These are phyloP conservation scores for Babylonia areolata DNA, from an alignment of 1,140 invertebrate species.

Conservation along the genomic window DNA sequence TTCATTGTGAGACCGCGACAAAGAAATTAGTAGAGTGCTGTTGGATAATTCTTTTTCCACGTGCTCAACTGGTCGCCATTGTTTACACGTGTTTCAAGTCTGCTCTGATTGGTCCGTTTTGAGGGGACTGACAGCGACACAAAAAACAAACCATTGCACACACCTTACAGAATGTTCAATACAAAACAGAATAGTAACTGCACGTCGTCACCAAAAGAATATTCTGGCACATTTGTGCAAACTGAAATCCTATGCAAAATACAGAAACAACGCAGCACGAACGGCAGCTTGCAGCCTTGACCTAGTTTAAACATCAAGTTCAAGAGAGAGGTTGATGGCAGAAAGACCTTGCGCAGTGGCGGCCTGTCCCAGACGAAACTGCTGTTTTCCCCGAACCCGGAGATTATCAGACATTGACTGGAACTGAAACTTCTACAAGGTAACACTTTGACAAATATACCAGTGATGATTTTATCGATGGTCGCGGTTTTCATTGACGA, in stretches of 20 bases:
- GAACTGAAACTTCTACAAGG: conserved; percentile 38
- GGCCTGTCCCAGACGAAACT: conserved; percentile 26
- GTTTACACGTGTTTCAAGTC: conserved; percentile 23
- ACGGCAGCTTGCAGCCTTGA: conserved; percentile 40
- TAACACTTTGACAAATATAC: conserved; percentile 33
- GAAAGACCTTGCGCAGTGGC: conserved; percentile 15
- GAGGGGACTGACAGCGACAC: conserved; percentile 9
- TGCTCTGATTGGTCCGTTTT: conserved; percentile 22
- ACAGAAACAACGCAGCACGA: conserved; percentile 10
- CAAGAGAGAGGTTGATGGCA: conserved; percentile 42
- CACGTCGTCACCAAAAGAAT: background rate
- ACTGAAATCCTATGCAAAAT: background rate
- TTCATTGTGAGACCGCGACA: too few relatives aligned
- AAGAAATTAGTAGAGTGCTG: too few relatives aligned
- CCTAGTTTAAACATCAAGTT: conserved; percentile 47
- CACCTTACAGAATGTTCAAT: background rate
- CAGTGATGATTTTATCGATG: conserved; percentile 9
- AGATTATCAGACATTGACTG: background rate
- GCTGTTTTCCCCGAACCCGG: background rate
- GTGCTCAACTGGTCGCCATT: conserved; percentile 26
- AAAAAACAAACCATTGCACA: conserved; percentile 16
- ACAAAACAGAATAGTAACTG: background rate
- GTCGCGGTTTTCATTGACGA: conserved; percentile 44
- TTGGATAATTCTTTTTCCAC: too few relatives aligned
- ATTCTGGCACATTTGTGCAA: background rate